phyloP scores from a whole-genome alignment of 2,888 invertebrate genomes.

The Escarpia spicata region DNA sequence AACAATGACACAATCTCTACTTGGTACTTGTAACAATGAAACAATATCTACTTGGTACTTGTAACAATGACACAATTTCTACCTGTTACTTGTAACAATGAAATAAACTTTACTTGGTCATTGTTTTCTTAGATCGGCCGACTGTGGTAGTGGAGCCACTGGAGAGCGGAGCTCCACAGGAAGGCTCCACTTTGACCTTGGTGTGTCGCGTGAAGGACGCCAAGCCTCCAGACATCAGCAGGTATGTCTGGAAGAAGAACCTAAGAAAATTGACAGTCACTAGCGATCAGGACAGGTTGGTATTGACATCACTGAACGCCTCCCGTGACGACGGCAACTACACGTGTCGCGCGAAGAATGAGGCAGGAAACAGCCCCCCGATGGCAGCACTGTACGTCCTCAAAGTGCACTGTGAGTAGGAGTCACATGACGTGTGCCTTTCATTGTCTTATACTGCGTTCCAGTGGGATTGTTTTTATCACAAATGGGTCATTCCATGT shows the following conservation, averaged over 20 bases:
- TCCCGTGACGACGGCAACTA: background rate
- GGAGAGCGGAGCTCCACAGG: background rate
- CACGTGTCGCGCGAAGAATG: background rate
- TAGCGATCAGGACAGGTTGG: background rate
- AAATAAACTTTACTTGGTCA: background rate
- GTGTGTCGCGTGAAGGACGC: background rate
- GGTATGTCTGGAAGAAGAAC: background rate
- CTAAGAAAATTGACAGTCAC: background rate
- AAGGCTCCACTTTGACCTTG: background rate
- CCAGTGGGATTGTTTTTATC: too few species aligned
- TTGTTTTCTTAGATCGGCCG: background rate
- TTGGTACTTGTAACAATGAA: too few species aligned
- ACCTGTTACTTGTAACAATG: background rate
- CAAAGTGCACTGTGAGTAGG: background rate
- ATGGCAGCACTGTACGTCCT: background rate
- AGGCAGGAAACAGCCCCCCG: background rate
- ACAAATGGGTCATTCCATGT: too few species aligned
- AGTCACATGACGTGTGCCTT: background rate
- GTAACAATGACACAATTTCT: too few species aligned
- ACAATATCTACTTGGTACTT: too few species aligned
- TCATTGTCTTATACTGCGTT: background rate
- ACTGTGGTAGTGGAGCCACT: background rate
- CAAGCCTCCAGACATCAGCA: background rate
- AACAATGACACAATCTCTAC: too few species aligned
- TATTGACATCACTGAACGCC: background rate